A percentile compares a stretch with the other conserved stretches of the same genome.
Conservation (phyloP, 2,888 invertebrate genomes). For the Dryadula phaetusa region DNA sequence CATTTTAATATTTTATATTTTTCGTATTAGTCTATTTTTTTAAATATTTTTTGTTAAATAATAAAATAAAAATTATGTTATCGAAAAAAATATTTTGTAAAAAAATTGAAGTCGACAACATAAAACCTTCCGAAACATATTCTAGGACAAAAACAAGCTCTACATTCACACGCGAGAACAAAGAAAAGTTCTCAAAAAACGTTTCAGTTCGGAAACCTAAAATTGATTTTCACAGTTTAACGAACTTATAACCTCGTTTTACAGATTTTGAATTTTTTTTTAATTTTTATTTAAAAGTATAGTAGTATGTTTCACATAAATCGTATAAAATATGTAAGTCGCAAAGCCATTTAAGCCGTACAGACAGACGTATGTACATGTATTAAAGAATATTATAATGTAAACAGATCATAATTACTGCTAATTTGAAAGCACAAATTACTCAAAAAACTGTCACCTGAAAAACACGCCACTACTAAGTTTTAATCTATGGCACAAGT, state of each 20-base stretch:
- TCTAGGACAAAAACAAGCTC: not conserved
- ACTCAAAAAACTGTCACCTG: constrained; percentile 18
- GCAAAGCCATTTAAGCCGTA: too few species aligned
- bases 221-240: constrained; percentile 12
- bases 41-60: too few species aligned
- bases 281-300: not conserved
- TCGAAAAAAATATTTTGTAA: not conserved
- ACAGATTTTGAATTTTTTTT: not conserved
- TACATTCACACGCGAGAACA: constrained; percentile 7
- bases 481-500: constrained; percentile 46
- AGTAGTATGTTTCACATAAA: too few species aligned
- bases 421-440: not conserved
- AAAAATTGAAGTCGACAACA: not conserved
- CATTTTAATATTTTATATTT: too few species aligned
- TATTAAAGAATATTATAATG: not conserved
- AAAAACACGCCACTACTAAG: constrained; percentile 24
- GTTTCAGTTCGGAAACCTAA: constrained; percentile 13
- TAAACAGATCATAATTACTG: not conserved
- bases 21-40: too few species aligned
- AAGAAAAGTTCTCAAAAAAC: constrained; percentile 13
- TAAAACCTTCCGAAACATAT: not conserved
- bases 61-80: not conserved
- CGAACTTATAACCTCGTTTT: constrained; percentile 4
- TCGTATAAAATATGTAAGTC: too few species aligned
- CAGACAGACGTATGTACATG: too few species aligned